phyloP scores from a whole-genome alignment of 2,888 invertebrate species.

The Acrobasis suavella region DNA sequence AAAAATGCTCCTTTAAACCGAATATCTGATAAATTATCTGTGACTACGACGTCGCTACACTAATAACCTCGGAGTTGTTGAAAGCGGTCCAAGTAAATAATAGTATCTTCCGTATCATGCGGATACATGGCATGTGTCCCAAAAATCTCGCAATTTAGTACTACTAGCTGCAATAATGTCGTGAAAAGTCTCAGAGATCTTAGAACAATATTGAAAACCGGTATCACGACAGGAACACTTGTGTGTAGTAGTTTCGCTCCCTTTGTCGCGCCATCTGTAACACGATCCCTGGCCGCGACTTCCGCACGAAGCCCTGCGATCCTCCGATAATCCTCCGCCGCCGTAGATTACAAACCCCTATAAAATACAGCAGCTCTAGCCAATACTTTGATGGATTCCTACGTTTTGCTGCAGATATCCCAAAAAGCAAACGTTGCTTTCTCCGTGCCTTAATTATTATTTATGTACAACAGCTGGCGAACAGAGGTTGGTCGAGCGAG shows the following conservation, averaged over 20 bases:
- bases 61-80: constrained; percentile 67
- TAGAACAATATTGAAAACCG: constrained; percentile 48
- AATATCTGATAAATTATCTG: constrained; percentile 52
- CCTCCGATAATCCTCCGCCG: constrained; percentile 61
- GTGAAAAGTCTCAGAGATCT: constrained; percentile 28
- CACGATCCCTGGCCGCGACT: constrained; percentile 68
- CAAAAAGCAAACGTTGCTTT: constrained; percentile 58
- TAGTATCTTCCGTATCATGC: constrained; percentile 63
- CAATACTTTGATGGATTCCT: constrained; percentile 1
- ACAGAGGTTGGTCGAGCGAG: constrained; percentile 73
- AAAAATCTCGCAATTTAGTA: constrained; percentile 47
- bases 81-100: constrained; percentile 69
- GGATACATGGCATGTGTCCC: constrained; percentile 60
- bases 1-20: constrained; percentile 25
- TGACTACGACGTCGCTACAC: constrained; percentile 47
- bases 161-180: constrained; percentile 1
- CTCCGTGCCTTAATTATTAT: constrained; percentile 80
- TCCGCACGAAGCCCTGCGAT: constrained; percentile 76
- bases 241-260: constrained; percentile 69
- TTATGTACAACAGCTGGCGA: constrained; percentile 80
- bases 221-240: constrained; percentile 58
- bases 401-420: constrained; percentile 33
- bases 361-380: constrained; percentile 1
- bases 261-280: constrained; percentile 66
- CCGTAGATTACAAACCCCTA: constrained; percentile 44